Conservation (phyloP, 2,797 vertebrate genomes). For the Myotis pilosus region DNA sequence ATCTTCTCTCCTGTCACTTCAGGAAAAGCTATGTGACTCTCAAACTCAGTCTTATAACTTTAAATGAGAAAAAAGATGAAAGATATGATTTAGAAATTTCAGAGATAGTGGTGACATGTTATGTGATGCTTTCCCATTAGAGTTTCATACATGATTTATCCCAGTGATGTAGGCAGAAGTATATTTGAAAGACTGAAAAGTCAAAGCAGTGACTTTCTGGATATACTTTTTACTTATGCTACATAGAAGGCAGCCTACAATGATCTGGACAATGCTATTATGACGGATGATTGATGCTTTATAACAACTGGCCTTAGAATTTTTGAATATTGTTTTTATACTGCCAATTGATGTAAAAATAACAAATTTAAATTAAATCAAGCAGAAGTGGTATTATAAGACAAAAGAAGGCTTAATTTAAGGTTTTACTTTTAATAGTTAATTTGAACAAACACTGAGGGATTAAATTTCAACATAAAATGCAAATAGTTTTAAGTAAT, state of each 20-base stretch:
- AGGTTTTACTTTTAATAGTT: conserved; percentile 62
- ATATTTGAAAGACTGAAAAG: conserved; percentile 23
- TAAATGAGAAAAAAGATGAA: conserved; percentile 36
- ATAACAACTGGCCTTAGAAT: neutral
- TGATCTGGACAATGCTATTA: neutral
- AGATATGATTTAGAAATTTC: conserved; percentile 33
- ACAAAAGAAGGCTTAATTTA: conserved; percentile 49
- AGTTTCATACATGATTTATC: conserved; percentile 32
- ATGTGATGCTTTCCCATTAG: neutral
- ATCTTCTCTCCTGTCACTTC: neutral
- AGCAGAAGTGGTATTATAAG: conserved; percentile 51
- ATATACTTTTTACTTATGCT: neutral
- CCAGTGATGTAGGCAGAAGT: neutral
- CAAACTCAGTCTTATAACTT: neutral
- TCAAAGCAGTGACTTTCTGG: neutral
- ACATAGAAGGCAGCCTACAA: neutral
- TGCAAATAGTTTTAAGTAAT: conserved; percentile 59
- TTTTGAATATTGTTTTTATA: conserved; percentile 43
- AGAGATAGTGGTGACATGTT: neutral
- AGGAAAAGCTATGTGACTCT: neutral
- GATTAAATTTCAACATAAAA: conserved; percentile 53
- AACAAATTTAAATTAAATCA: conserved; percentile 53
- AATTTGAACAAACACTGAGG: conserved; percentile 56
- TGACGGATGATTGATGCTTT: neutral
- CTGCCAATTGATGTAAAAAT: conserved; percentile 32